phyloP scores from a whole-genome alignment of 30 jellyfish, hydroid and myxozoan genomes.

The Pseudorhiza aurosa region DNA sequence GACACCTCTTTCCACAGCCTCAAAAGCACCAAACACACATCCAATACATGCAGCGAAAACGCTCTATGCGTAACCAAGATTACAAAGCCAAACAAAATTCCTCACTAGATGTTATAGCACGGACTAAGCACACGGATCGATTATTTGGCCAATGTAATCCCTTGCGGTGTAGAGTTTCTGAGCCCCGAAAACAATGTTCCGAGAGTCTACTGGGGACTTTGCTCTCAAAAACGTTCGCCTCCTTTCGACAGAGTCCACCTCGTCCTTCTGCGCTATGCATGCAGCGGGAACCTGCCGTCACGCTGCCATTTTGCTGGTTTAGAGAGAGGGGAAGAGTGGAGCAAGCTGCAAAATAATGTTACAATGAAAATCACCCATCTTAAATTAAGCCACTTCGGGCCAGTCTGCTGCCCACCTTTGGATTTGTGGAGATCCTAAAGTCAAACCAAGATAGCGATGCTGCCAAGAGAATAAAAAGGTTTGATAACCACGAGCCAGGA shows the following conservation, averaged over 20 bases:
- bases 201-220: too few species aligned
- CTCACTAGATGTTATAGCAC: neutral
- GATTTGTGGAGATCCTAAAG: constrained; percentile 2
- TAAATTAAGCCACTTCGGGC: neutral
- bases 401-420: constrained; percentile 25
- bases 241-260: too few species aligned
- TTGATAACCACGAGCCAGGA: neutral
- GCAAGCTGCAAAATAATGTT: neutral
- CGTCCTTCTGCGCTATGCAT: too few species aligned
- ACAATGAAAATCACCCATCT: neutral
- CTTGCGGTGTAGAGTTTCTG: neutral
- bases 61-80: neutral
- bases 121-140: neutral
- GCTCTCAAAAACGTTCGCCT: too few species aligned
- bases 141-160: neutral
- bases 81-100: neutral
- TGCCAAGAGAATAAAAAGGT: neutral
- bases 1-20: too few species aligned
- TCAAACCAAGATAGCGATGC: constrained; percentile 5
- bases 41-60: too few species aligned
- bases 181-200: too few species aligned
- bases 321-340: too few species aligned
- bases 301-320: too few species aligned
- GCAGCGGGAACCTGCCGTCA: too few species aligned
- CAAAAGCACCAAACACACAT: too few species aligned